A percentile compares a stretch with the other conserved stretches of the same genome.
Evolutionary conservation across 2,888 invertebrate genomes (phyloP).

Genomic region (Caenorhabditis zanzibari): DNA sequence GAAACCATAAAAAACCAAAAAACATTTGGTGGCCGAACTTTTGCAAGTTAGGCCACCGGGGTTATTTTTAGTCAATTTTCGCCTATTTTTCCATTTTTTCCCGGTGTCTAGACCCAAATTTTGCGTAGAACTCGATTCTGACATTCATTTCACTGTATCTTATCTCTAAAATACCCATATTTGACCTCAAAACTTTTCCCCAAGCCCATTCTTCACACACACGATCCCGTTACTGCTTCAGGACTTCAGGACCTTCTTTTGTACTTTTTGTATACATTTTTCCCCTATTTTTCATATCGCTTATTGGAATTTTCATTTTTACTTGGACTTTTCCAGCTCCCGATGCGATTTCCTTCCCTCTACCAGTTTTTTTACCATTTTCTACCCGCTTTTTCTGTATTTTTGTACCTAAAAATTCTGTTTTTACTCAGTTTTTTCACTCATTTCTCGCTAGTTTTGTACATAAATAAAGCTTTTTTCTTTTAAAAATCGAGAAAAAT

Average conservation of each 20-base stretch:
- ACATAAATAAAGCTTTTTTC: conserved; percentile 47
- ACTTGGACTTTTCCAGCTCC: no score
- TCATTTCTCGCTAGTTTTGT: conserved; percentile 34
- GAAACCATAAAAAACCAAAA: not conserved
- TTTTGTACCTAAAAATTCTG: conserved; percentile 6
- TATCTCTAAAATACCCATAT: conserved; percentile 18
- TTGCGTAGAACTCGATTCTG: not conserved
- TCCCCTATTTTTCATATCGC: conserved; percentile 1
- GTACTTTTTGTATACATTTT: not conserved
- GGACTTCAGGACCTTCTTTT: conserved; percentile 12
- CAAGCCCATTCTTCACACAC: conserved; percentile 8
- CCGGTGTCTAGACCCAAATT: not conserved
- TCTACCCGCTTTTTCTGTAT: not conserved
- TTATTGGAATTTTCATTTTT: not conserved
- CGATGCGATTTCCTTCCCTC: no score
- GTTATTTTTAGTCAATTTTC: no score
- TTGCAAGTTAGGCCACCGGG: not conserved
- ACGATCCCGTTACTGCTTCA: not conserved
- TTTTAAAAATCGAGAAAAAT: not conserved
- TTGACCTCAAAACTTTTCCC: conserved; percentile 29
- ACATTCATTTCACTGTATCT: not conserved
- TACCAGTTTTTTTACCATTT: not conserved
- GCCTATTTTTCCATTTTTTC: not conserved
- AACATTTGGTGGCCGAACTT: not conserved
- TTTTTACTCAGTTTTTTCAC: no score